A percentile compares a stretch with the other conserved stretches of the same genome.
Evolutionary conservation across 2,797 vertebrate genomes (phyloP).

Genomic region (Takifugu ocellatus): DNA sequence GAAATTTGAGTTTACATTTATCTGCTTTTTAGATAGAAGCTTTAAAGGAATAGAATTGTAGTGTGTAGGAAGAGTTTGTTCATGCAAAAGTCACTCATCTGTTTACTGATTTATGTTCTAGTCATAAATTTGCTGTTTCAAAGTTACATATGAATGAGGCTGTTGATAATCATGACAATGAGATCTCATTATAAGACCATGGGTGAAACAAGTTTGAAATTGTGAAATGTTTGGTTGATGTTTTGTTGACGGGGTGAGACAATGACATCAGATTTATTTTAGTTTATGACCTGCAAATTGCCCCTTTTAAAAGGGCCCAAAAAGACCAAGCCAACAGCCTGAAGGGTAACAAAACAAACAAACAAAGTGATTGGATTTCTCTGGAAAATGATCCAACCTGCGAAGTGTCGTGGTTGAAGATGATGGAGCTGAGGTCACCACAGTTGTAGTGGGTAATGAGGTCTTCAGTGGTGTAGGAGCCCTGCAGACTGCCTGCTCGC

Average conservation of each 20-base stretch:
- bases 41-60: too few relatives aligned
- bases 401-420: conserved; percentile 79
- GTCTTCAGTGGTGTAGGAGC: conserved; percentile 85
- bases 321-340: background rate
- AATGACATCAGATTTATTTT: background rate
- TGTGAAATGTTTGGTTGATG: background rate
- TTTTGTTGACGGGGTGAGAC: background rate
- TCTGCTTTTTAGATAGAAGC: too few relatives aligned
- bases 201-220: background rate
- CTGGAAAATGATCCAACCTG: conserved; percentile 68
- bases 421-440: conserved; percentile 82
- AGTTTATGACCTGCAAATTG: too few relatives aligned
- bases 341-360: background rate
- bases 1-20: too few relatives aligned
- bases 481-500: conserved; percentile 81
- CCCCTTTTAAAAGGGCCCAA: background rate
- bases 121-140: too few relatives aligned
- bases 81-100: too few relatives aligned
- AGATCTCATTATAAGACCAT: background rate
- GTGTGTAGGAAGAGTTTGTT: too few relatives aligned
- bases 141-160: too few relatives aligned
- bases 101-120: too few relatives aligned
- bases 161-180: background rate
- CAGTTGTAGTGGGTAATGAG: conserved; percentile 91
- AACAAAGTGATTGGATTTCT: background rate